Evolutionary conservation across 2,888 invertebrate species (phyloP).

Genomic region (Lydus trimaculatus): DNA sequence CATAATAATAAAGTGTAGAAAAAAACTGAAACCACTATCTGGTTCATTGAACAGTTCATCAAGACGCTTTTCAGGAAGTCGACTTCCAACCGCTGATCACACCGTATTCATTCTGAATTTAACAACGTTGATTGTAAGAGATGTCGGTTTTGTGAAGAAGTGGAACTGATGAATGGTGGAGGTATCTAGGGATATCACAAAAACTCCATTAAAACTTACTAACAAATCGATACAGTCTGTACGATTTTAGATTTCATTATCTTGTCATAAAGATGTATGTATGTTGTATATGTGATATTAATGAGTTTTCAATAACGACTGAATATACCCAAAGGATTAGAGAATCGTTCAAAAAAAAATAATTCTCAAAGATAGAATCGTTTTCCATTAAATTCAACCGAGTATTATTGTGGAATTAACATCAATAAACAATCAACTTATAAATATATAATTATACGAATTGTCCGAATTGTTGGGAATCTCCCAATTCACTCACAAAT

Average conservation of each 20-base stretch:
- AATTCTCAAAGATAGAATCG: too few relatives aligned
- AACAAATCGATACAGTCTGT: slow-evolving; percentile 26
- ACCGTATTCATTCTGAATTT: slow-evolving; percentile 47
- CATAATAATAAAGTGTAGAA: slow-evolving; percentile 40
- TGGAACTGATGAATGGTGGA: slow-evolving; percentile 45
- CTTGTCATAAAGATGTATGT: not conserved
- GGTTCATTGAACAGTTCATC: slow-evolving; percentile 54
- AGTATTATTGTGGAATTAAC: too few relatives aligned
- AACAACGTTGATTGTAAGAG: slow-evolving; percentile 46
- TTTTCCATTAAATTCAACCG: too few relatives aligned
- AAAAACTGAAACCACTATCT: slow-evolving; percentile 49
- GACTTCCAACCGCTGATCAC: slow-evolving; percentile 52
- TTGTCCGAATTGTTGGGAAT: not conserved
- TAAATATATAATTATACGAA: not conserved
- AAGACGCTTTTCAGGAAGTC: slow-evolving; percentile 51
- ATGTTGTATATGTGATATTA: not conserved
- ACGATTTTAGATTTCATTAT: not conserved
- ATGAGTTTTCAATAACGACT: not conserved
- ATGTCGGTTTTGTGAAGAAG: slow-evolving; percentile 24
- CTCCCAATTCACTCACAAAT: not conserved
- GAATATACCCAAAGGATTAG: not conserved
- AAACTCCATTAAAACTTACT: slow-evolving; percentile 51
- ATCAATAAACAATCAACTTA: not conserved
- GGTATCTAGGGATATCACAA: slow-evolving; percentile 50
- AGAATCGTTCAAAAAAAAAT: too few relatives aligned